Evolutionary conservation across 2,888 invertebrate genomes (phyloP).

Genomic region (Invenusta paracnida): DNA sequence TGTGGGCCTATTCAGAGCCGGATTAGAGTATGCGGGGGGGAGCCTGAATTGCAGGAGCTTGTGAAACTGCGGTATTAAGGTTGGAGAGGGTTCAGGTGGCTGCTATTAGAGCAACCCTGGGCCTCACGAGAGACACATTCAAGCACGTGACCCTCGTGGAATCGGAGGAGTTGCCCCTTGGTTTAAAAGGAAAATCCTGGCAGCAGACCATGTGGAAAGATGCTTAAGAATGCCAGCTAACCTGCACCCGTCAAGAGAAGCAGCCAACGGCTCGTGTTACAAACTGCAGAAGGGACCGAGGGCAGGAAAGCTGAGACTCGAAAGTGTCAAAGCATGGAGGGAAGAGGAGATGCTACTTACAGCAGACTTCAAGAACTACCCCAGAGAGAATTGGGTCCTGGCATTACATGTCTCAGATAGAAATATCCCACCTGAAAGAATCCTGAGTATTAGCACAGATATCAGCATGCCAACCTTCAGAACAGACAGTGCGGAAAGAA

Average conservation of each 20-base stretch:
- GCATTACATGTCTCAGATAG: neutral
- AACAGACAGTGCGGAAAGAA: too few species aligned
- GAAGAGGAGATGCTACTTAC: neutral
- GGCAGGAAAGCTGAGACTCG: neutral
- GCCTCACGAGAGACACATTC: too few species aligned
- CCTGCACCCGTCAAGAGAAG: neutral
- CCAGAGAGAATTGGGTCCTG: neutral
- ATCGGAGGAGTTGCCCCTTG: too few species aligned
- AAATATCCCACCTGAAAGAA: neutral
- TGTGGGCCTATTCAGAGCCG: too few species aligned
- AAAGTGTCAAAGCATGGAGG: neutral
- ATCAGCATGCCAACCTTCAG: too few species aligned
- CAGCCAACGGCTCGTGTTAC: neutral
- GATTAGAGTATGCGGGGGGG: too few species aligned
- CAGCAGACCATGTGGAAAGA: neutral
- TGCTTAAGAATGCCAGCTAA: neutral
- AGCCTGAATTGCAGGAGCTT: too few species aligned
- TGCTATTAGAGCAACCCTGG: too few species aligned
- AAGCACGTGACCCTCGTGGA: too few species aligned
- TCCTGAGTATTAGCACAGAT: neutral
- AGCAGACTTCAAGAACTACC: neutral
- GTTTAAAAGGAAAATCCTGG: neutral
- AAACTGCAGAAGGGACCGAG: neutral
- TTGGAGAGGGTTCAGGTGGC: too few species aligned
- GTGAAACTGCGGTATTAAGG: too few species aligned